These are phyloP conservation scores for Plestiodon gilberti DNA, from an alignment of 2,113 vertebrate genomes.

Conservation along the genomic window DNA sequence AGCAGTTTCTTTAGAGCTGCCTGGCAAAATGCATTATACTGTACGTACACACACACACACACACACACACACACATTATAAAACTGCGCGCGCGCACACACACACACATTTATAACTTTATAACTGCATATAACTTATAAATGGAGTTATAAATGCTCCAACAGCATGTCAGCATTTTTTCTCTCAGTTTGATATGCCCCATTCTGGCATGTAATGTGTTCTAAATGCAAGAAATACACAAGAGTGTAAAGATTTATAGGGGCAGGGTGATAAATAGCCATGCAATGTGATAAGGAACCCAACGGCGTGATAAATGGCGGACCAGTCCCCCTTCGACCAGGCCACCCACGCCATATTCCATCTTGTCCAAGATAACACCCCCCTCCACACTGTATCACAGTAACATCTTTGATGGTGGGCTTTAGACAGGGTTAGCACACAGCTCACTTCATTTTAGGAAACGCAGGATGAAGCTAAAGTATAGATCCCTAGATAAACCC, in stretches of 20 bases:
- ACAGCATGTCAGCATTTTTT: accelerated
- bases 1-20: background rate
- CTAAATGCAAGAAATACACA: background rate
- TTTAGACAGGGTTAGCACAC: background rate
- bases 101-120: no score
- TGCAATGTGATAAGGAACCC: background rate
- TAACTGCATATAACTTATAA: no score
- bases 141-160: accelerated
- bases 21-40: background rate
- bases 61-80: no score
- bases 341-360: slow-evolving; percentile 34
- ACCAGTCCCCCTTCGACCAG: slow-evolving; percentile 30
- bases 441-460: background rate
- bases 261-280: slow-evolving; percentile 31
- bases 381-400: background rate
- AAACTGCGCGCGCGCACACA: no score
- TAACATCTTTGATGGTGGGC: background rate
- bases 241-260: slow-evolving; percentile 27
- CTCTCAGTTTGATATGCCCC: background rate
- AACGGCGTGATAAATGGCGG: slow-evolving; percentile 39
- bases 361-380: slow-evolving; percentile 5
- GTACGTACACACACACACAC: no score
- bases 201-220: background rate
- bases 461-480: background rate
- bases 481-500: background rate